Conservation (phyloP, 2,797 vertebrate species). For the Hydrophis major region DNA sequence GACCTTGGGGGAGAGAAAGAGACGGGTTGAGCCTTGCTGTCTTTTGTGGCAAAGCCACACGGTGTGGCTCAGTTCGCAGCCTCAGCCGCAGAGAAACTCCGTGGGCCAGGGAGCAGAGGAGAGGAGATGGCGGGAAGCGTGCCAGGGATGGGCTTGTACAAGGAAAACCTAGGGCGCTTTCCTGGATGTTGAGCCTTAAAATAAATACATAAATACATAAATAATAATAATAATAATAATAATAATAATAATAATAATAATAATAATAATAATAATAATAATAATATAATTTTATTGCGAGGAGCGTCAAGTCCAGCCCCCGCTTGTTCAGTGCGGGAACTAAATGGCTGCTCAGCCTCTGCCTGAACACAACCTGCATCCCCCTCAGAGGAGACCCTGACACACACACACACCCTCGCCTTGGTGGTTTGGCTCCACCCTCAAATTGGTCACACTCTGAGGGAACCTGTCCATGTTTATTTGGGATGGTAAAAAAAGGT, state of each 20-base stretch:
- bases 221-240: neutral
- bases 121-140: too few relatives aligned
- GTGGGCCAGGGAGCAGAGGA: neutral
- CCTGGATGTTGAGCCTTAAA: neutral
- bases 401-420: too few relatives aligned
- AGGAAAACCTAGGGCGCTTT: neutral
- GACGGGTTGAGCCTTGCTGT: fast-evolving
- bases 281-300: neutral
- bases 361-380: neutral
- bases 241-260: too few relatives aligned
- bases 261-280: neutral
- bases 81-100: too few relatives aligned
- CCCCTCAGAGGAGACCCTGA: neutral
- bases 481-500: neutral
- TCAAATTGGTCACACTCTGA: neutral
- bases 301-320: neutral
- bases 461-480: neutral
- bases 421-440: neutral
- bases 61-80: too few relatives aligned
- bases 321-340: neutral
- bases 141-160: too few relatives aligned
- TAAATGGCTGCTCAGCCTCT: neutral
- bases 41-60: neutral
- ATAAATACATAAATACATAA: too few relatives aligned
- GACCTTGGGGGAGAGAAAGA: neutral